Evolutionary conservation across 2,888 invertebrate species (phyloP).

Genomic region (Ophraella communa): DNA sequence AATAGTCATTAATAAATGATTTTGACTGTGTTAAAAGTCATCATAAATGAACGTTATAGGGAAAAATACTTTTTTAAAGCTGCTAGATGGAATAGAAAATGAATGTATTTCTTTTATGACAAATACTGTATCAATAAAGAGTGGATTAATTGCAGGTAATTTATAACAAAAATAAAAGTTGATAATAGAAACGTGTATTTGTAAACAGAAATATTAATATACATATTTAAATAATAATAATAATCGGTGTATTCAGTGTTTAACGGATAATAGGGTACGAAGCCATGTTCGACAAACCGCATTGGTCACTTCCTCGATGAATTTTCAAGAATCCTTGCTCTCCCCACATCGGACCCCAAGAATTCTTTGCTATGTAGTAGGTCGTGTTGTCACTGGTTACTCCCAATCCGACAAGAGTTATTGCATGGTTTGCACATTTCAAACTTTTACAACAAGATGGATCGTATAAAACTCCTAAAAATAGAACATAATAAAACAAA

Average conservation of each 20-base stretch:
- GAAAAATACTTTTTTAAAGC: no score
- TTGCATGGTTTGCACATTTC: constrained; percentile 78
- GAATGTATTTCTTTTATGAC: no score
- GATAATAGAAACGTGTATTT: no score
- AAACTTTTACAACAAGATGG: neutral
- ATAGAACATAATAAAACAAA: neutral
- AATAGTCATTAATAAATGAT: no score
- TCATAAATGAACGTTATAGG: no score
- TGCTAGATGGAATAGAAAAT: no score
- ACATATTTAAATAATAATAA: no score
- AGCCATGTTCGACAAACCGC: neutral
- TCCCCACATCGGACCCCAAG: constrained; percentile 83
- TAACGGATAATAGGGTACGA: neutral
- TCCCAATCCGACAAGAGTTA: constrained; percentile 83
- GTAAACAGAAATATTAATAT: no score
- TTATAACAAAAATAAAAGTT: no score
- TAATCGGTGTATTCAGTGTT: neutral
- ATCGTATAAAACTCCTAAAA: neutral
- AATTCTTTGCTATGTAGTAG: constrained; percentile 88
- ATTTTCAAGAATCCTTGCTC: constrained; percentile 85
- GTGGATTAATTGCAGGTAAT: no score
- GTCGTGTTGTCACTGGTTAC: constrained; percentile 70
- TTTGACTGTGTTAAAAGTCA: no score
- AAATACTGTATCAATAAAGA: no score
- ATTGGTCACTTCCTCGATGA: constrained; percentile 67